A percentile compares a stretch with the other conserved stretches of the same genome.
phyloP scores from a whole-genome alignment of 1,140 invertebrate species.

The Monochamus saltuarius region DNA sequence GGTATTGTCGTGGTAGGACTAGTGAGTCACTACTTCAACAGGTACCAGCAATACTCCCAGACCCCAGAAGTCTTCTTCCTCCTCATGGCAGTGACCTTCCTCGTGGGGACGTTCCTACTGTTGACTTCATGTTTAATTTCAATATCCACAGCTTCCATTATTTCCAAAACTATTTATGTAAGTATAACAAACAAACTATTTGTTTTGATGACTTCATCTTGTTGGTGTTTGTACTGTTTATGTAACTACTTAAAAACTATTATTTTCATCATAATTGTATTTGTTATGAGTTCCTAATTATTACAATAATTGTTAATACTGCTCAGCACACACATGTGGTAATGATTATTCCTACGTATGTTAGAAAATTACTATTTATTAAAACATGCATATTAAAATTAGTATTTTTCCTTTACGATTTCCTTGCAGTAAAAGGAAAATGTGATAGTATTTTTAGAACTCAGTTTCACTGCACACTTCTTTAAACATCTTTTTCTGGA shows the following conservation, averaged over 20 bases:
- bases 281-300: neutral
- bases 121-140: slow-evolving; percentile 72
- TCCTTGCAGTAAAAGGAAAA: too few relatives aligned
- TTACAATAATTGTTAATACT: too few relatives aligned
- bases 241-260: neutral
- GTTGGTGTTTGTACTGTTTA: too few relatives aligned
- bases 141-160: slow-evolving; percentile 73
- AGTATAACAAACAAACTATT: slow-evolving; percentile 54
- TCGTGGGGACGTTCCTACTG: slow-evolving; percentile 74
- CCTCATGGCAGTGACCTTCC: slow-evolving; percentile 69
- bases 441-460: too few relatives aligned
- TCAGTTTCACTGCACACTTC: too few relatives aligned
- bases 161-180: slow-evolving; percentile 83
- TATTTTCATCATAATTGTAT: neutral
- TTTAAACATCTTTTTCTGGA: too few relatives aligned
- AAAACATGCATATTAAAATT: too few relatives aligned
- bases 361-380: too few relatives aligned
- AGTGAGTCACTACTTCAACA: slow-evolving; percentile 61
- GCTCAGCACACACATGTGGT: too few relatives aligned
- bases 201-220: neutral
- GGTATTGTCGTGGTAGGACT: slow-evolving; percentile 72
- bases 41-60: slow-evolving; percentile 42
- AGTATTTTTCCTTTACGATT: too few relatives aligned
- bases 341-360: too few relatives aligned
- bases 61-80: slow-evolving; percentile 71